Percentiles rank a stretch among this genome's conserved stretches.
phyloP scores from a whole-genome alignment of 1,140 invertebrate species.

The Argopecten irradians region DNA sequence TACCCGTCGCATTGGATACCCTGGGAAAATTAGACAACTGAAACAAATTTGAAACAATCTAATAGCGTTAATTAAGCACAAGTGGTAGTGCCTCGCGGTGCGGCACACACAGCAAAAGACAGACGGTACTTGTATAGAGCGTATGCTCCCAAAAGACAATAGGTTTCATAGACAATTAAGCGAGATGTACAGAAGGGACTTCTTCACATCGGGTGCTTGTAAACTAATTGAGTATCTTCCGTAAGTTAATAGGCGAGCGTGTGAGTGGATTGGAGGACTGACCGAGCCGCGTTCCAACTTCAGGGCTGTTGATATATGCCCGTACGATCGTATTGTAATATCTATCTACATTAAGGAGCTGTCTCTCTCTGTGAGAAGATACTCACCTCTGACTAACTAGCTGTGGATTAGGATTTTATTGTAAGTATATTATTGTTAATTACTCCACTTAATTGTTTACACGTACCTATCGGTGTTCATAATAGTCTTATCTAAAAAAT shows the following conservation, averaged over 20 bases:
- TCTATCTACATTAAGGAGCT: background rate
- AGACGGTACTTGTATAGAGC: background rate
- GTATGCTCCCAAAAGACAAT: background rate
- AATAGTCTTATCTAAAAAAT: too few relatives aligned
- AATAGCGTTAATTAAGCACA: background rate
- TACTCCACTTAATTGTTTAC: too few relatives aligned
- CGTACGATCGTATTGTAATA: background rate
- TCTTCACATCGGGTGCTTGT: background rate
- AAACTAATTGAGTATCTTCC: background rate
- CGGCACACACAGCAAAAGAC: background rate
- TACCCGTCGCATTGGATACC: background rate
- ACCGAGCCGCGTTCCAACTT: background rate
- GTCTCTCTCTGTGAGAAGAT: background rate
- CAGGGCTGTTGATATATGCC: background rate
- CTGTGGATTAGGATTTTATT: background rate
- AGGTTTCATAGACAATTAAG: background rate
- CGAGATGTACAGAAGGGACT: background rate
- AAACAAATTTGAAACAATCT: background rate
- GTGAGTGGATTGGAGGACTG: background rate
- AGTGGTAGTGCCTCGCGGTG: background rate
- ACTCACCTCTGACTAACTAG: background rate
- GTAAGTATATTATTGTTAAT: too few relatives aligned
- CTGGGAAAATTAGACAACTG: background rate
- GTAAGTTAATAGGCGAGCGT: slow-evolving; percentile 21
- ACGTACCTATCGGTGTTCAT: too few relatives aligned